A percentile compares a stretch with the other conserved stretches of the same genome.
phyloP scores from a whole-genome alignment of 1,140 invertebrate species.

The Papilio glaucus region DNA sequence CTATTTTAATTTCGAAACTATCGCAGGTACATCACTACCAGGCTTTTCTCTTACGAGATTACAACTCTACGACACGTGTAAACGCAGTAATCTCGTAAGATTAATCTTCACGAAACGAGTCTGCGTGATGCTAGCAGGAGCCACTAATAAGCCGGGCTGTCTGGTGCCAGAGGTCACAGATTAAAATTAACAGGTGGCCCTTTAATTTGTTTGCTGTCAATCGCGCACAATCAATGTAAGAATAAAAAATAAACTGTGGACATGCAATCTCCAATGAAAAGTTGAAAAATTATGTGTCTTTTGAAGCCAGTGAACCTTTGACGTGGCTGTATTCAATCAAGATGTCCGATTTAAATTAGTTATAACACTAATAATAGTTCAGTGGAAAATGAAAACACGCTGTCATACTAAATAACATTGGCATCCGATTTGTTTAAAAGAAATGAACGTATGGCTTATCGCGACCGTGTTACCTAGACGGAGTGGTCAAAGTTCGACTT shows the following conservation, averaged over 20 bases:
- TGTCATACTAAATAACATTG: background rate
- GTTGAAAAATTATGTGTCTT: slow-evolving; percentile 24
- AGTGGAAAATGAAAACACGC: background rate
- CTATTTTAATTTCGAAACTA: background rate
- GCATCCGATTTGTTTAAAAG: no score
- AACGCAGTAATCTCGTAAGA: slow-evolving; percentile 46
- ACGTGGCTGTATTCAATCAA: slow-evolving; percentile 23
- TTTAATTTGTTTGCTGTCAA: slow-evolving; percentile 38
- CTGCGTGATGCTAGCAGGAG: background rate
- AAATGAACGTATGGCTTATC: background rate
- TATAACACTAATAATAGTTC: background rate
- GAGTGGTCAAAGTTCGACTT: background rate
- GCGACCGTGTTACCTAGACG: background rate
- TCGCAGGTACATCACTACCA: slow-evolving; percentile 9
- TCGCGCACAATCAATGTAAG: background rate
- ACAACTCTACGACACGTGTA: slow-evolving; percentile 41
- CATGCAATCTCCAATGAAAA: slow-evolving; percentile 22
- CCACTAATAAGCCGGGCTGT: slow-evolving; percentile 19
- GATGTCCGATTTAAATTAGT: slow-evolving; percentile 18
- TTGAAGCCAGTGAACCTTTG: slow-evolving; percentile 18
- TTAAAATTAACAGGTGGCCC: slow-evolving; percentile 38
- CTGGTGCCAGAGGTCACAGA: slow-evolving; percentile 31
- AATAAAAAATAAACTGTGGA: slow-evolving; percentile 5
- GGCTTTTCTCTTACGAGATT: slow-evolving; percentile 30
- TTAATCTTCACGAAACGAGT: slow-evolving; percentile 40